phyloP scores from a whole-genome alignment of 2,113 vertebrate genomes.

The Melanerpes aurifrons region DNA sequence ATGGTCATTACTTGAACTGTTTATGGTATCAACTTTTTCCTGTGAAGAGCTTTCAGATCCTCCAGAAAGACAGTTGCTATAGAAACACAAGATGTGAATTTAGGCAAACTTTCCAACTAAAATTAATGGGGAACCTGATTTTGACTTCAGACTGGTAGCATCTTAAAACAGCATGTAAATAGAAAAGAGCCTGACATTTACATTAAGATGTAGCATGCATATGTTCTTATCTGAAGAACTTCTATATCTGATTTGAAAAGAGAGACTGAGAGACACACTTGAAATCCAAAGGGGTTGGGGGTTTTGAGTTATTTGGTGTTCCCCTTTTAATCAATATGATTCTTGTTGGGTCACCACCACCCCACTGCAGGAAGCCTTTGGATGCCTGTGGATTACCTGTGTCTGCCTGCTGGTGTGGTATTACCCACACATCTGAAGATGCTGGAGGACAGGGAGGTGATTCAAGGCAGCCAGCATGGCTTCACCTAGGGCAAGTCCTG shows the following conservation, averaged over 20 bases:
- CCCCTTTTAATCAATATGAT: neutral
- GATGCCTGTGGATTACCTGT: neutral
- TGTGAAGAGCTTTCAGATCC: neutral
- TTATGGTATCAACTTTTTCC: neutral
- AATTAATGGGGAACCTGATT: neutral
- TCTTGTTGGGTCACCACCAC: neutral
- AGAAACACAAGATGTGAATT: neutral
- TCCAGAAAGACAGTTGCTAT: neutral
- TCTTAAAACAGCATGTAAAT: neutral
- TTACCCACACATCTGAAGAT: neutral
- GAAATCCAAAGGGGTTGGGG: neutral
- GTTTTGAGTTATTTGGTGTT: neutral
- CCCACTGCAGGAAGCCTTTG: neutral
- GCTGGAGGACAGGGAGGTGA: neutral
- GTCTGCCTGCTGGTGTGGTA: neutral
- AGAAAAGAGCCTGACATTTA: conserved; percentile 6
- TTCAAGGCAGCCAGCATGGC: neutral
- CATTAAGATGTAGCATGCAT: neutral
- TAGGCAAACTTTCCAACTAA: conserved; percentile 7
- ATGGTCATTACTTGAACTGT: neutral
- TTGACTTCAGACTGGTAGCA: neutral
- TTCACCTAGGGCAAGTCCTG: neutral
- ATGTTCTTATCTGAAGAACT: neutral
- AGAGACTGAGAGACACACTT: neutral
- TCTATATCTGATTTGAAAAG: neutral